Evolutionary conservation across 2,888 invertebrate species (phyloP), one percentile per base, ranked within the genome.

Genomic region (Anaspis maculata): DNA sequence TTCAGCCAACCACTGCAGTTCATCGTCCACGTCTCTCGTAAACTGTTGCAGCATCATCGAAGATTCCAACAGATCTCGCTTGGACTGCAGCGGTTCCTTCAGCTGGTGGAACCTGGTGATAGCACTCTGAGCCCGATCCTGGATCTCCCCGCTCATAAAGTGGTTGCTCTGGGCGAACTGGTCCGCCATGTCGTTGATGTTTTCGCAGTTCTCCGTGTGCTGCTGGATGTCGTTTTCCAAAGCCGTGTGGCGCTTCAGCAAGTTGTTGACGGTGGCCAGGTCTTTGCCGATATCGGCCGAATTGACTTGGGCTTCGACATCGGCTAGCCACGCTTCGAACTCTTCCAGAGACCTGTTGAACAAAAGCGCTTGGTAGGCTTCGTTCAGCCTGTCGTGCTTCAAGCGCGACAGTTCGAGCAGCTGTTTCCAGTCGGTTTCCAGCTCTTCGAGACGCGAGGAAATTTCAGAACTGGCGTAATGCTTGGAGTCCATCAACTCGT

Each of bases 291-390:
- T 79, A 57, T 86, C 85, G 48, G 78, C 79, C 1, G 81, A 80
- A 44, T 76, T 73, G 2, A 56, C 37, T 47, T 86, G 85, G 10
- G 71, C 70, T 63, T 91, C 90, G 1, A 83, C 72, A 35, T 94
- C 94, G 50, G 90, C 90, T 64, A 95, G 81, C 95, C 96, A 97
- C 9, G 78, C 71, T 51, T 89, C 86, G 58, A 96, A 83, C 66
- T 97, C 96, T 52, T 95, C 95, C 32, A 96, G 67, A 1, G 85
- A 86, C 3, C 95, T 76, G 32, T 84, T 81, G 61, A 90, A 94
- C 26, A 89, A 73, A 9, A 92, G 64, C 0, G 92, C 94, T 63
- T 91, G 88, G 64, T 92, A 87, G 0, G 95, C 92, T 59, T 95
- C 90, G 48, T 84, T 82, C 1, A 96, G 69, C 3, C 92, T 74